Percentiles rank a stretch among this genome's conserved stretches.
These are phyloP conservation scores for Limnephilus auricula DNA, from an alignment of 2,888 invertebrate genomes.

Conservation along the genomic window DNA sequence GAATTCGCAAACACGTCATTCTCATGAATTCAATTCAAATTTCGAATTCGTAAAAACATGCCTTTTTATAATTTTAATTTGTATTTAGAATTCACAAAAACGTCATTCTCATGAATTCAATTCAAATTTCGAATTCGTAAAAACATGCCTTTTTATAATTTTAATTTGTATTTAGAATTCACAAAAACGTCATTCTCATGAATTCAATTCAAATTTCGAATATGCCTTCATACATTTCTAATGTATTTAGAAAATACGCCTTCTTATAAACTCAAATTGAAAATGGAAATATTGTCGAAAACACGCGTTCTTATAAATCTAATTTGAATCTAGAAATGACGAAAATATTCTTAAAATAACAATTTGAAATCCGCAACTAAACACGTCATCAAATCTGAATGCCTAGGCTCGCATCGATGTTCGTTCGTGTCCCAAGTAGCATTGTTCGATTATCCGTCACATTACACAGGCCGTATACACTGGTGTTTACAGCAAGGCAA, in stretches of 20 bases:
- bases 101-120: not conserved
- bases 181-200: not conserved
- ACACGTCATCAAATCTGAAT: not conserved
- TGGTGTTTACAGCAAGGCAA: constrained; percentile 57
- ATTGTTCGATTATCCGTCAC: constrained; percentile 48
- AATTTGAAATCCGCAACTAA: not conserved
- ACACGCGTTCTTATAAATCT: not conserved
- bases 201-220: not conserved
- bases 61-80: too few species aligned
- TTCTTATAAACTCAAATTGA: not conserved
- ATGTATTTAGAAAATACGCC: not conserved
- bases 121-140: not conserved
- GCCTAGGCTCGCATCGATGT: constrained; percentile 17
- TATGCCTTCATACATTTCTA: too few species aligned
- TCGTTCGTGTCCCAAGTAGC: constrained; percentile 34
- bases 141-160: not conserved
- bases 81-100: not conserved
- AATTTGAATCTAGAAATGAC: not conserved
- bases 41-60: not conserved
- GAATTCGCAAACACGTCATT: not conserved
- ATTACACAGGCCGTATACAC: constrained; percentile 48
- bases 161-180: not conserved
- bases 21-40: not conserved
- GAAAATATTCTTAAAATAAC: not conserved
- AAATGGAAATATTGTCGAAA: not conserved